Evolutionary conservation across 1,140 invertebrate species (phyloP).

Genomic region (Rhopalosiphum maidis): DNA sequence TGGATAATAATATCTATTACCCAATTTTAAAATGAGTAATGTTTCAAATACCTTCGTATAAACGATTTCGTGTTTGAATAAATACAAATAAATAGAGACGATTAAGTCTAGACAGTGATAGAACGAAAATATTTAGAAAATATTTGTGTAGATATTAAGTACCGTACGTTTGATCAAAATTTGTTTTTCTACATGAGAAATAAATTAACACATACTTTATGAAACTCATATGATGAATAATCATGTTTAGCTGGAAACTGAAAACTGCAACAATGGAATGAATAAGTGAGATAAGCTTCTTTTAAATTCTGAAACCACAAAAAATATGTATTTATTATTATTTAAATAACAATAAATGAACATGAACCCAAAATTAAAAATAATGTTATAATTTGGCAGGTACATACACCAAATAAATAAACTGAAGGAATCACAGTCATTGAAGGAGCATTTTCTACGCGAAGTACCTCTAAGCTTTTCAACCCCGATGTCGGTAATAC

Average conservation of each 20-base stretch:
- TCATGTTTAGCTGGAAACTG: constrained; percentile 66
- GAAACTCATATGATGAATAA: constrained; percentile 62
- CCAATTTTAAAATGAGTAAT: background rate
- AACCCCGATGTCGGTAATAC: constrained; percentile 77
- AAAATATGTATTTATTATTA: constrained; percentile 60
- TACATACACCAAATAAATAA: constrained; percentile 74
- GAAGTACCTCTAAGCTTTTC: constrained; percentile 73
- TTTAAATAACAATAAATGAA: background rate
- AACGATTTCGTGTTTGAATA: background rate
- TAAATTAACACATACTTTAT: constrained; percentile 60
- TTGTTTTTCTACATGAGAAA: background rate
- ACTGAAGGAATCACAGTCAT: constrained; percentile 84
- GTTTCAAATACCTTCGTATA: background rate
- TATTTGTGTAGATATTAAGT: background rate
- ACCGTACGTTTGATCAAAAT: background rate
- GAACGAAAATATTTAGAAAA: background rate
- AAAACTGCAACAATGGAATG: constrained; percentile 72
- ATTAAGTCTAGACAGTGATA: no score
- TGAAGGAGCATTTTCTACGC: constrained; percentile 73
- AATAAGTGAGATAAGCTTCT: constrained; percentile 68
- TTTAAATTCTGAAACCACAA: constrained; percentile 64
- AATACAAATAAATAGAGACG: no score
- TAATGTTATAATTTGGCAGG: background rate
- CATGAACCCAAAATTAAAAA: background rate
- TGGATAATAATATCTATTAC: background rate